A percentile compares a stretch with the other conserved stretches of the same genome.
Evolutionary conservation across 2,888 invertebrate genomes (phyloP).

Genomic region (Campopleginae sp.): DNA sequence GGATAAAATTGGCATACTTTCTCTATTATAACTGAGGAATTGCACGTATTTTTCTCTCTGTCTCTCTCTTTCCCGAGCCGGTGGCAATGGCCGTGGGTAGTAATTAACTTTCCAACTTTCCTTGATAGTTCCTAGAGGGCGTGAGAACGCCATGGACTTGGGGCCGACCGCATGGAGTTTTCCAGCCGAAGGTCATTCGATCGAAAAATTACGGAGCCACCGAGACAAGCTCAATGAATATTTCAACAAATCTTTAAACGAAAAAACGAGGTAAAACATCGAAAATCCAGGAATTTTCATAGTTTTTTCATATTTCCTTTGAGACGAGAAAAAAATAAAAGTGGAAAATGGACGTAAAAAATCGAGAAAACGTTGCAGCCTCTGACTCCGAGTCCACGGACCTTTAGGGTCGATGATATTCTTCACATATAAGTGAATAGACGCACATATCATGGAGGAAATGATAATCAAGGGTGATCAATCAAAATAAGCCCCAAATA

Average conservation of each 20-base stretch:
- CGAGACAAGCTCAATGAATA: background rate
- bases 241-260: background rate
- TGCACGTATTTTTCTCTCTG: background rate
- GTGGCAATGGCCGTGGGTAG: conserved; percentile 43
- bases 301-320: background rate
- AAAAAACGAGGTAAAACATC: background rate
- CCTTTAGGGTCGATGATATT: background rate
- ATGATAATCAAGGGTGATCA: conserved; percentile 71
- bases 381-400: background rate
- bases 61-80: conserved; percentile 16
- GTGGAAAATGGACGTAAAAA: background rate
- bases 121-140: conserved; percentile 64
- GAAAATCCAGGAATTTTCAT: background rate
- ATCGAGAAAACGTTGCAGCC: background rate
- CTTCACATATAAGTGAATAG: conserved; percentile 7
- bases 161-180: background rate
- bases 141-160: conserved; percentile 24
- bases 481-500: conserved; percentile 77
- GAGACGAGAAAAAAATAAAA: background rate
- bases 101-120: conserved; percentile 72
- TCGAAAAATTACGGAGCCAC: background rate
- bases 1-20: conserved; percentile 70
- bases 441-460: conserved; percentile 25
- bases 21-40: conserved; percentile 64
- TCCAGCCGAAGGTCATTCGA: background rate